These are phyloP conservation scores for Ectemnius lituratus DNA, from an alignment of 2,888 invertebrate genomes.

Conservation along the genomic window DNA sequence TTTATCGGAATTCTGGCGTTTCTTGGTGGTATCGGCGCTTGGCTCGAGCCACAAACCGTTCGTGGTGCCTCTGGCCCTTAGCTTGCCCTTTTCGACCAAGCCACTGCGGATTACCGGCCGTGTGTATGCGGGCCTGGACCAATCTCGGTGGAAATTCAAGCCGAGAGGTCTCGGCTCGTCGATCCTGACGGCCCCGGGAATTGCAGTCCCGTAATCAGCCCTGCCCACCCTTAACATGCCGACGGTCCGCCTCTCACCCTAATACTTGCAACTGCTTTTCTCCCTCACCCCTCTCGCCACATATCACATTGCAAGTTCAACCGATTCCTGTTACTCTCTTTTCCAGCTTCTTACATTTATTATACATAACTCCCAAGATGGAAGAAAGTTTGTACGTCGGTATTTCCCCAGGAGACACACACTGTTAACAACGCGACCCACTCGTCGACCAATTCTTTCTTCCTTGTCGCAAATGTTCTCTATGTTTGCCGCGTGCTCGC, in stretches of 20 bases:
- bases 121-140: constrained; percentile 41
- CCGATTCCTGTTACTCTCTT: constrained; percentile 1
- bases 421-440: no score
- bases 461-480: no score
- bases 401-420: no score
- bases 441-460: neutral
- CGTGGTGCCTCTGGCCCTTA: constrained; percentile 4
- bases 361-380: neutral
- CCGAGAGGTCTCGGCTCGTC: constrained; percentile 37
- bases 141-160: constrained; percentile 63
- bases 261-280: no score
- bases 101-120: constrained; percentile 32
- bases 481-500: no score
- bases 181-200: constrained; percentile 37
- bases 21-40: constrained; percentile 14
- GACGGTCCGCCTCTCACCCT: neutral
- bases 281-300: neutral
- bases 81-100: constrained; percentile 3
- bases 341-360: constrained; percentile 22
- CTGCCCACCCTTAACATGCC: constrained; percentile 9
- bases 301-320: no score
- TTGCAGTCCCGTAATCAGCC: constrained; percentile 52
- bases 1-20: constrained; percentile 46
- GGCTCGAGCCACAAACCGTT: neutral
- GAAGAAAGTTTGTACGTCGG: no score